phyloP scores from a whole-genome alignment of 53 echinoderm and acorn worm genomes.

The Holothuria scabra region DNA sequence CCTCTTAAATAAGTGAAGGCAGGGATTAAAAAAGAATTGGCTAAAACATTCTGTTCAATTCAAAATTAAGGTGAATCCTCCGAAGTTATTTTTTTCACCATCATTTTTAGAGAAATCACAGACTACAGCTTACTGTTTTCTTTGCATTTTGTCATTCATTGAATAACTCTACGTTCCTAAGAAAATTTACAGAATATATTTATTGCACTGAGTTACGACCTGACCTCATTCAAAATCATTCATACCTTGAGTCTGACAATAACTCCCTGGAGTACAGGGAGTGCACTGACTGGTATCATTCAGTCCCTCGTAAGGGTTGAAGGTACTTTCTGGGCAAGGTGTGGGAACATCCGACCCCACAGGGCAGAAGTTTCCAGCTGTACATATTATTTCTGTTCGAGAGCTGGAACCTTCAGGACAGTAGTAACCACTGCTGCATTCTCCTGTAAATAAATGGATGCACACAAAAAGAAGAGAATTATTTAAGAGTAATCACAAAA shows the following conservation, averaged over 20 bases:
- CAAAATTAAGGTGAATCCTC: too few relatives aligned
- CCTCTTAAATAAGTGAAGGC: too few relatives aligned
- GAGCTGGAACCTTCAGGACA: conserved; percentile 88
- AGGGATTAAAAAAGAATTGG: too few relatives aligned
- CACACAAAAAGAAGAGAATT: background rate
- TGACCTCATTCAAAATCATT: too few relatives aligned
- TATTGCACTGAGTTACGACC: too few relatives aligned
- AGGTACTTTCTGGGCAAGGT: conserved; percentile 91
- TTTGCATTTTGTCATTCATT: too few relatives aligned
- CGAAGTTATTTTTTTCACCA: too few relatives aligned
- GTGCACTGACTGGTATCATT: conserved; percentile 76
- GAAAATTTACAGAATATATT: too few relatives aligned
- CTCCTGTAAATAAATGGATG: conserved; percentile 50
- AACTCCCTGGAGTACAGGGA: conserved; percentile 88
- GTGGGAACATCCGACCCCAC: conserved; percentile 73
- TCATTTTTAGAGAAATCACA: too few relatives aligned
- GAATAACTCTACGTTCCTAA: background rate
- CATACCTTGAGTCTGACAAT: conserved; percentile 85
- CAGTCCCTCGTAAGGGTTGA: conserved; percentile 79
- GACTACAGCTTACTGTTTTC: too few relatives aligned
- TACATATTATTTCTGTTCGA: conserved; percentile 86
- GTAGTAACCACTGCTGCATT: conserved; percentile 84
- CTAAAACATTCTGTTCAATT: too few relatives aligned
- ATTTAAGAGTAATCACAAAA: background rate
- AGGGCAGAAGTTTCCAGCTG: conserved; percentile 90